phyloP scores from a whole-genome alignment of 2,797 vertebrate species.

The Hemibagrus guttatus region DNA sequence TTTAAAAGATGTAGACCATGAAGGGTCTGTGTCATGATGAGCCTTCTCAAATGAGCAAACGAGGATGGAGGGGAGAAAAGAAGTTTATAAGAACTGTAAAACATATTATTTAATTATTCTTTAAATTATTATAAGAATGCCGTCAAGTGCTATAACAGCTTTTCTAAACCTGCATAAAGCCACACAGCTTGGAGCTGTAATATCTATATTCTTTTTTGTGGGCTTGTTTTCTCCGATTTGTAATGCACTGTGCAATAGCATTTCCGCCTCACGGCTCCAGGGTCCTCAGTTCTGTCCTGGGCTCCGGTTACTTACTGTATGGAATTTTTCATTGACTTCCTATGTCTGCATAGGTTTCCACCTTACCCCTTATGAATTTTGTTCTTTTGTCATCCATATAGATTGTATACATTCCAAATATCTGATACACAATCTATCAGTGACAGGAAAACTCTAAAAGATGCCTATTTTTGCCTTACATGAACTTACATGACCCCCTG shows the following conservation, averaged over 20 bases:
- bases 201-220: background rate
- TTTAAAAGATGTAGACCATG: constrained; percentile 70
- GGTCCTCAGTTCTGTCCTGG: background rate
- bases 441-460: background rate
- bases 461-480: background rate
- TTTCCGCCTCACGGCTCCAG: background rate
- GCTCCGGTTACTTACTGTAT: background rate
- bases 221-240: background rate
- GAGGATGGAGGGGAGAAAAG: constrained; percentile 7
- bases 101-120: no score
- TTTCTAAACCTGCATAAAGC: background rate
- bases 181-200: background rate
- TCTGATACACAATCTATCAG: background rate
- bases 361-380: background rate
- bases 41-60: constrained; percentile 62
- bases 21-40: constrained; percentile 72
- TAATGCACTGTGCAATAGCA: background rate
- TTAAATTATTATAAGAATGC: no score
- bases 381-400: background rate
- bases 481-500: background rate
- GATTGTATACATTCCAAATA: background rate
- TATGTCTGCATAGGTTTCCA: background rate
- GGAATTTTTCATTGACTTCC: background rate
- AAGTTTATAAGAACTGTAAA: background rate
- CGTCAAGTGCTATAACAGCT: background rate